Evolutionary conservation across 1,140 invertebrate species (phyloP), one percentile per base, ranked within the genome.

Genomic region (Drosophila pruinosa): DNA sequence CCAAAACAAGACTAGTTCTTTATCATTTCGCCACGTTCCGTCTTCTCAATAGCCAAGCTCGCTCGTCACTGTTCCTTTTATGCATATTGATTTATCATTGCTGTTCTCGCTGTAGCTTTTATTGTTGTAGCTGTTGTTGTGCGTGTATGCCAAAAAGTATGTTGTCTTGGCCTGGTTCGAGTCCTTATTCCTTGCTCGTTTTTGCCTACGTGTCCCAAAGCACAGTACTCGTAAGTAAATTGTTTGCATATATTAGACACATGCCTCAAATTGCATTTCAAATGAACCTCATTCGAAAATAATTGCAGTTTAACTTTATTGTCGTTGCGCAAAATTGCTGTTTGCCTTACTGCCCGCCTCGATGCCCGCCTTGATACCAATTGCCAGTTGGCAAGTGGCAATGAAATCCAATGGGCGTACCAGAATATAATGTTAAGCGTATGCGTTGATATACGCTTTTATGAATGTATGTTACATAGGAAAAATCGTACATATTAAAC

Each of bases 1-100:
- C 15, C 36, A 14, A 17, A 19, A 24, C 36, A 14, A 17, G 34
- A 24, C 21, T 14, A 41, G 19, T 17, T 50, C 31, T 86, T 81
- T 78, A 78, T 86, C 82, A 78, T 78, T 86, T 78, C 77, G 80
- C 83, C 80, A 79, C 80, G 80, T 72, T 85, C 69, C 75, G 79
- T 14, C 22, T 24, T 14, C 43, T 47, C 1, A n/a, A 24, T 47
- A 31, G 28, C 28, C 7, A 79, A 85, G 72, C 80, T 72, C 41
- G 74, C 65, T 72, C 58, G 31, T 71, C 48, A 65, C 19, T 28
- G 58, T 53, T 76, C 59, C 61, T 69, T 75, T 75, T 76, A n/a
- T 77, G 62, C 81, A 80, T 86, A 86, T 86, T 86, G 81, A 86
- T 86, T 86, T 54, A 82, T 76, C 62, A 68, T 74, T 73, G 70